phyloP scores from a whole-genome alignment of 2,113 vertebrate species.

The Callipepla californica region DNA sequence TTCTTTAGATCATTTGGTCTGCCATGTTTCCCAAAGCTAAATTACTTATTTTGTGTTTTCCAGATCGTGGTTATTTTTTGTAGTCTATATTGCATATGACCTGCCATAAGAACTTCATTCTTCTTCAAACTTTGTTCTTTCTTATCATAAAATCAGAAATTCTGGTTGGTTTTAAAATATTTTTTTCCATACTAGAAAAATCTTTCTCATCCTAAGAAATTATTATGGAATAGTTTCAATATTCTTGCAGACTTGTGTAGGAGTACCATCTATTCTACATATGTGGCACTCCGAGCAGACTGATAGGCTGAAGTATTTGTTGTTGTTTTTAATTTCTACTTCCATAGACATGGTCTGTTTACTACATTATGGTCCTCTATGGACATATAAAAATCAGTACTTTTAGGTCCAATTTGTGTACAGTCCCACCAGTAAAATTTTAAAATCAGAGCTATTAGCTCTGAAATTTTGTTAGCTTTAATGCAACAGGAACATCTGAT shows the following conservation, averaged over 20 bases:
- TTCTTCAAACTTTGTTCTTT: background rate
- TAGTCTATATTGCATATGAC: background rate
- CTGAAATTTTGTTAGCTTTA: background rate
- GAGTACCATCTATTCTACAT: background rate
- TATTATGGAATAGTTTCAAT: background rate
- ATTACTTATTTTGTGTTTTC: background rate
- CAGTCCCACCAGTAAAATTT: background rate
- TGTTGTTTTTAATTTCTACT: background rate
- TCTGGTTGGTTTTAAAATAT: rapidly evolving
- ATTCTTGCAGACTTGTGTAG: background rate
- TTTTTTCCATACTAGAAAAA: background rate
- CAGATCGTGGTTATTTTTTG: background rate
- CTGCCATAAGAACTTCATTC: background rate
- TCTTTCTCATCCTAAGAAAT: background rate
- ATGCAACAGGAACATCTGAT: background rate
- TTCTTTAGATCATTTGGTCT: background rate
- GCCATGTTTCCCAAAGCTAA: background rate
- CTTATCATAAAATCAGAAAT: background rate
- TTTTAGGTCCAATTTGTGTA: background rate
- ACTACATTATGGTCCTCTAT: background rate
- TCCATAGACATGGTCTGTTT: background rate
- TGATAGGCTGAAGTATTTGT: background rate
- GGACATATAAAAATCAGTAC: background rate
- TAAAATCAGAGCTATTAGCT: background rate
- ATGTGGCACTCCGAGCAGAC: background rate